Percentiles rank a stretch among this genome's conserved stretches.
These are phyloP conservation scores for Anhinga anhinga DNA, from an alignment of 2,113 vertebrate genomes.

Conservation along the genomic window DNA sequence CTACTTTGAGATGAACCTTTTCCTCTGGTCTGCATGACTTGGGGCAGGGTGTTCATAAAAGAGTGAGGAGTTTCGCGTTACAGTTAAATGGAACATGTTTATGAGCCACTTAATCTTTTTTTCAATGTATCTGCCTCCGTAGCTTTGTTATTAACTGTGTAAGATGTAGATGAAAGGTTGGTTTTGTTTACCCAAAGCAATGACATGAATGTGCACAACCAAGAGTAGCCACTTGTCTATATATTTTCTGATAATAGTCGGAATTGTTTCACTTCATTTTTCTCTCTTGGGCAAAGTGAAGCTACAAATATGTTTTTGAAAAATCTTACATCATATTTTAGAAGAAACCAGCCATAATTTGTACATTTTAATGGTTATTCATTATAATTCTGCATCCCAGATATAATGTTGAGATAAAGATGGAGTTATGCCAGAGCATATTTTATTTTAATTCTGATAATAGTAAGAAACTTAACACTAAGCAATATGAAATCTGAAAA, in stretches of 20 bases:
- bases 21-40: not conserved
- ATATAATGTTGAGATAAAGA: not conserved
- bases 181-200: not conserved
- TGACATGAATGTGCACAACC: not conserved
- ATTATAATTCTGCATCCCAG: not conserved
- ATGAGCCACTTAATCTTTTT: conserved; percentile 2
- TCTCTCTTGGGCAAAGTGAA: not conserved
- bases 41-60: not conserved
- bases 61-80: not conserved
- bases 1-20: not conserved
- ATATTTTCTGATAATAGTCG: not conserved
- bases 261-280: not conserved
- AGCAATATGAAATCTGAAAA: not conserved
- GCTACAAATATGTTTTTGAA: not conserved
- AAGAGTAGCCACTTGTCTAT: not conserved
- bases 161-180: not conserved
- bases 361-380: not conserved
- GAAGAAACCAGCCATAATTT: not conserved
- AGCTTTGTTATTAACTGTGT: not conserved
- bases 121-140: not conserved
- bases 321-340: not conserved
- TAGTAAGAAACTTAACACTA: not conserved
- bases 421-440: not conserved
- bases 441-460: not conserved
- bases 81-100: conserved; percentile 23